Percentiles rank a stretch among this genome's conserved stretches.
Evolutionary conservation across 2,888 invertebrate species (phyloP).

Genomic region (Heliconius erato): DNA sequence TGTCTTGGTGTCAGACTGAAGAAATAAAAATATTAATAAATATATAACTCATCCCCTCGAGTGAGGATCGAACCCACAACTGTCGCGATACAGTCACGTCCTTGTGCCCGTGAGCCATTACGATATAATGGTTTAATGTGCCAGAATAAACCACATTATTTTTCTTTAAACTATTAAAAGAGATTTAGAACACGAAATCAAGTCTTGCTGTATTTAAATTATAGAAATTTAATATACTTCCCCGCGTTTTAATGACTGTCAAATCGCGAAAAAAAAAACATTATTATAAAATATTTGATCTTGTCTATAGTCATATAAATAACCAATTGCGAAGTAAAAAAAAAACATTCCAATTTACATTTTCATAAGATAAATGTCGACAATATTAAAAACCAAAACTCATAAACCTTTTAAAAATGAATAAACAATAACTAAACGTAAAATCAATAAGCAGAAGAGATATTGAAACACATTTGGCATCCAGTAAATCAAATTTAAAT

Average conservation of each 20-base stretch:
- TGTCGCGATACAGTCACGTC: not conserved
- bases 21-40: too few species aligned
- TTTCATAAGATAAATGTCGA: not conserved
- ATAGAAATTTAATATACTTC: too few species aligned
- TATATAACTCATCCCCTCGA: too few species aligned
- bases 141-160: too few species aligned
- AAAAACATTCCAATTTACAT: not conserved
- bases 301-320: not conserved
- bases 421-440: conserved; percentile 53
- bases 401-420: not conserved
- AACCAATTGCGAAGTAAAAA: not conserved
- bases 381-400: not conserved
- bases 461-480: conserved; percentile 70
- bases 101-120: too few species aligned
- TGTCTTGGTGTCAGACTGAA: too few species aligned
- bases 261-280: not conserved
- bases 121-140: too few species aligned
- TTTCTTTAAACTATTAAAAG: too few species aligned
- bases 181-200: too few species aligned
- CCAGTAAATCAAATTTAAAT: conserved; percentile 79
- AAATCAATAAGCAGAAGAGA: conserved; percentile 75
- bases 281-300: not conserved
- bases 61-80: too few species aligned
- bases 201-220: too few species aligned
- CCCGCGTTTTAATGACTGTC: not conserved